Evolutionary conservation across 2,888 invertebrate genomes (phyloP).

Genomic region (Trissolcus brochymenae): DNA sequence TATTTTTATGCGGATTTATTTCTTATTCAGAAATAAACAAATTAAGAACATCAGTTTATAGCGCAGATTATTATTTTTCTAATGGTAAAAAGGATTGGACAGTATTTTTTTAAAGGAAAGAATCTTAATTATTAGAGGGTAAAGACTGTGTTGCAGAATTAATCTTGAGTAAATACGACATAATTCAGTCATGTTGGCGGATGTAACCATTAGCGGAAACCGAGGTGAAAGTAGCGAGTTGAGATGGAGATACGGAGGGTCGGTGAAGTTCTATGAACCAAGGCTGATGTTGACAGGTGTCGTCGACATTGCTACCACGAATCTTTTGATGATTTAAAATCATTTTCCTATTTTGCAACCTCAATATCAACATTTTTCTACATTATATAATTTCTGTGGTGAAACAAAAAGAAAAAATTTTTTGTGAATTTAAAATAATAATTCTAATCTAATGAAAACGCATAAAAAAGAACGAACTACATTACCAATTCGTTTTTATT

Average conservation of each 20-base stretch:
- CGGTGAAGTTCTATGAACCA: constrained; percentile 42
- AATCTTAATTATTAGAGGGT: too few species aligned
- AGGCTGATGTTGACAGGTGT: constrained; percentile 57
- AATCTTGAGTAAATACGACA: constrained; percentile 65
- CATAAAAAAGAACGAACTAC: not conserved
- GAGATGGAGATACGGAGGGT: constrained; percentile 61
- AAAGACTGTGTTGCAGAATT: too few species aligned
- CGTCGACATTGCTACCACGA: constrained; percentile 34
- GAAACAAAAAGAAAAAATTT: too few species aligned
- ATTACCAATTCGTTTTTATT: not conserved
- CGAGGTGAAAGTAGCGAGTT: constrained; percentile 71
- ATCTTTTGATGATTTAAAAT: constrained; percentile 6
- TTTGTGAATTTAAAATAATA: too few species aligned
- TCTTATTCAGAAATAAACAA: too few species aligned
- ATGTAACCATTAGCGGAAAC: constrained; percentile 69
- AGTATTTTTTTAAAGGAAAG: too few species aligned
- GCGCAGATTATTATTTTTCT: too few species aligned
- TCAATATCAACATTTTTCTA: not conserved
- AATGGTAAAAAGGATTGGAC: too few species aligned
- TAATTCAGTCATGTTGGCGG: constrained; percentile 70
- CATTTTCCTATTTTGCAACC: not conserved
- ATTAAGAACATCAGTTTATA: too few species aligned
- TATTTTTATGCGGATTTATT: too few species aligned
- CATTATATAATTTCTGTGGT: too few species aligned
- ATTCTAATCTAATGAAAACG: too few species aligned